Evolutionary conservation across 2,113 vertebrate genomes (phyloP), one percentile per base, ranked within the genome.

Genomic region (Sprattus sprattus): DNA sequence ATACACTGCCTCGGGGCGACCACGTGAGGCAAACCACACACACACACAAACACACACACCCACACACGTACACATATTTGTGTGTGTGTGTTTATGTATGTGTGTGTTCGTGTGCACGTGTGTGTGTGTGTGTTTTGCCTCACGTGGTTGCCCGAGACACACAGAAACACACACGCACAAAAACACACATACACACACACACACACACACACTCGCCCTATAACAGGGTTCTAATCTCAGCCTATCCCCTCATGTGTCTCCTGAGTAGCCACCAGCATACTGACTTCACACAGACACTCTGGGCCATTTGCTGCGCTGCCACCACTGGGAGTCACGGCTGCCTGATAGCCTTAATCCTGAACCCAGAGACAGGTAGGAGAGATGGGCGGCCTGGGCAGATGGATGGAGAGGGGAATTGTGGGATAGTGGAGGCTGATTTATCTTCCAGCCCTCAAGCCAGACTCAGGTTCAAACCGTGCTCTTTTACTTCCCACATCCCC

Each of bases 361-460:
- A 39, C 71, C 71, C 71, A 78, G 25, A 16, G 71, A 32, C 71
- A 78, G 28, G 10, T 44, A 39, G 10, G 71, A 15, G 64, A 4
- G 64, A 32, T 9, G 64, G 7, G 64, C 32, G 11, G 32, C 10
- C 71, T 39, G 28, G 4, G 28, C 28, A 39, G 32, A 18, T 15
- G 15, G 28, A 6, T 78, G 28, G 71, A 39, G 32, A 78, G 71
- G 71, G 71, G 71, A 78, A 39, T 39, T 44, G 25, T 78, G 32
- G 71, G 71, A 78, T 32, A 39, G 25, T 78, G 71, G 71, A 44
- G 71, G 71, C n/a, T 67, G 64, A 67, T 67, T 67, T 67, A 67
- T 67, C 64, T 28, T 7, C n/a, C n/a, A 71, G 64, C 64, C 71
- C 71, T 78, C 28, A 2, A 11, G 71, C 16, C 15, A 78, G 28